Evolutionary conservation across 2,888 invertebrate species (phyloP).

Genomic region (Chorisops tibialis): DNA sequence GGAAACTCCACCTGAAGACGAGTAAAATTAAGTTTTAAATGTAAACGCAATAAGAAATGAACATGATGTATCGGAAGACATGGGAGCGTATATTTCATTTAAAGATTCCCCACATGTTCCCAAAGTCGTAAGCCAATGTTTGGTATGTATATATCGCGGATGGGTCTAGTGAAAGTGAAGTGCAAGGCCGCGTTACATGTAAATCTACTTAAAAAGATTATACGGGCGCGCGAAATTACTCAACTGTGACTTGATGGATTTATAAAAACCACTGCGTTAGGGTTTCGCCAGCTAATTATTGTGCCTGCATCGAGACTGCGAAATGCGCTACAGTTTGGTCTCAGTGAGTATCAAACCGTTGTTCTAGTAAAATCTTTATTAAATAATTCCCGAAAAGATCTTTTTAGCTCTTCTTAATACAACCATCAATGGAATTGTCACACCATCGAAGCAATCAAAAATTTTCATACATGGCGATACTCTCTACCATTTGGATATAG

Average conservation of each 20-base stretch:
- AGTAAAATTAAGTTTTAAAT: no score
- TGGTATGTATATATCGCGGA: no score
- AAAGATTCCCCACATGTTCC: no score
- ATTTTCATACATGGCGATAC: constrained; percentile 8
- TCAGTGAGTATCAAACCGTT: no score
- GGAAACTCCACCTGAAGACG: neutral
- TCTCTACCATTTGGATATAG: constrained; percentile 10
- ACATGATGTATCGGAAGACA: no score
- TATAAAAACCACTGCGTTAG: neutral
- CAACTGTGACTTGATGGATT: constrained; percentile 5
- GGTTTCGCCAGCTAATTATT: neutral
- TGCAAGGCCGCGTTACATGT: constrained; percentile 11
- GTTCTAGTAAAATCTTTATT: no score
- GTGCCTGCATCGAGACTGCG: neutral
- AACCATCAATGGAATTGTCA: neutral
- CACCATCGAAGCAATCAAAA: neutral
- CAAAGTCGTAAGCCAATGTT: no score
- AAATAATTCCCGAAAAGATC: no score
- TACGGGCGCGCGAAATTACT: constrained; percentile 11
- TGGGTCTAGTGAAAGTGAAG: constrained; percentile 10
- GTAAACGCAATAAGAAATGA: no score
- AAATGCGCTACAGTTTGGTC: no score
- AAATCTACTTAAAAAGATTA: constrained; percentile 3
- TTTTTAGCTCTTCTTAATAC: neutral
- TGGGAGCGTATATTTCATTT: no score